Percentiles rank a stretch among this genome's conserved stretches.
phyloP scores from a whole-genome alignment of 35 echinoderm and acorn worm genomes.

The Anneissia japonica region DNA sequence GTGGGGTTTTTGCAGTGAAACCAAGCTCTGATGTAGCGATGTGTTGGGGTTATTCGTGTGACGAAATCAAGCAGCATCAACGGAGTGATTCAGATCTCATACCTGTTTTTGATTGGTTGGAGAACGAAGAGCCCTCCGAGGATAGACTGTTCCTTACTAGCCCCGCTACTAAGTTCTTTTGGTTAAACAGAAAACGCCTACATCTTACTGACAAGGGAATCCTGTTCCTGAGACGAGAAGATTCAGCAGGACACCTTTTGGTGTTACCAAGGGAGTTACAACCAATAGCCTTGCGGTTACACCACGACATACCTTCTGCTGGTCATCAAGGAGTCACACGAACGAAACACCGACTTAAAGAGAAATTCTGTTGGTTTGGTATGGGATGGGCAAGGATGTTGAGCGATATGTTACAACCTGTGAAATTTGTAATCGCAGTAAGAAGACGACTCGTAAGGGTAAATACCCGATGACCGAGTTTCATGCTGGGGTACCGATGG shows the following conservation, averaged over 20 bases:
- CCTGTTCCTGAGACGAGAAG: not conserved
- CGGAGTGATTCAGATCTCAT: not conserved
- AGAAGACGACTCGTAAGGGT: no score
- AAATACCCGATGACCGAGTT: not conserved
- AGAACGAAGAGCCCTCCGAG: not conserved
- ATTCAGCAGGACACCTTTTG: not conserved
- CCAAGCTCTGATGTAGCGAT: not conserved
- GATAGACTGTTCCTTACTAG: not conserved
- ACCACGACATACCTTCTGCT: not conserved
- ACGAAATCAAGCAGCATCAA: not conserved
- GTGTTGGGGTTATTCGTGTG: not conserved
- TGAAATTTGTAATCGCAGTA: no score
- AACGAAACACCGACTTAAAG: conserved; percentile 3
- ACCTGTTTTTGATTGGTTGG: conserved; percentile 16
- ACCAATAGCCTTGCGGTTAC: not conserved
- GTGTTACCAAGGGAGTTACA: not conserved
- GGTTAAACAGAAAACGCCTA: conserved; percentile 36
- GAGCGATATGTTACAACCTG: no score
- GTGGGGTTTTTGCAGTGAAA: no score
- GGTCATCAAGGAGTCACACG: not conserved
- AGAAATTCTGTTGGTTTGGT: conserved; percentile 44
- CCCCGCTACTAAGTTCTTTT: not conserved
- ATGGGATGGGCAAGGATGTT: conserved; percentile 5
- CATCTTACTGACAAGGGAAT: conserved; percentile 11
- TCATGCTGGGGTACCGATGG: conserved; percentile 8